A percentile compares a stretch with the other conserved stretches of the same genome.
These are phyloP conservation scores for Apodemus sylvaticus DNA, from an alignment of 2,113 vertebrate species.

Conservation along the genomic window DNA sequence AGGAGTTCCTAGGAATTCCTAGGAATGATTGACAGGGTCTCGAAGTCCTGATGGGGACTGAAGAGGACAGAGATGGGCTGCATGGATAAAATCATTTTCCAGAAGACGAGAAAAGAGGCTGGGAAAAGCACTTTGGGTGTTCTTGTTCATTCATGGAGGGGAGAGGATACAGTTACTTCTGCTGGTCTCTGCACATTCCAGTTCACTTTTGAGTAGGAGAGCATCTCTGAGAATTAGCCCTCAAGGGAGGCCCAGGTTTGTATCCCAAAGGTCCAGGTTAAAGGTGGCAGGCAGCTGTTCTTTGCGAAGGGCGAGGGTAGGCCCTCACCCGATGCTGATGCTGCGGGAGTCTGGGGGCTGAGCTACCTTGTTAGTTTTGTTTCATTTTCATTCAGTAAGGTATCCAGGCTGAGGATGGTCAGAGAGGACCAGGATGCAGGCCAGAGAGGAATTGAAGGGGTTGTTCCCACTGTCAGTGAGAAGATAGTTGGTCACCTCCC, in stretches of 20 bases:
- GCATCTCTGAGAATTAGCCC: conserved; percentile 5
- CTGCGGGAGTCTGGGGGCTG: conserved; percentile 58
- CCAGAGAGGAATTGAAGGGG: conserved; percentile 58
- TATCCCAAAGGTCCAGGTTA: neutral
- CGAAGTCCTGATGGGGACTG: conserved; percentile 36
- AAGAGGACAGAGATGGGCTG: neutral
- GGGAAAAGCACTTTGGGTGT: neutral
- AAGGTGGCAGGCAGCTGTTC: conserved; percentile 28
- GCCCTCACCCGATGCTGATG: neutral
- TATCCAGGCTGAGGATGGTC: conserved; percentile 42
- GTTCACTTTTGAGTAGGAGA: neutral
- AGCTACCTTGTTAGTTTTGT: neutral
- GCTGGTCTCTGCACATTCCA: fast-evolving
- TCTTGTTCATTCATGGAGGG: neutral
- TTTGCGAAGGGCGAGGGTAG: neutral
- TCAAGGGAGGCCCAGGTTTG: neutral
- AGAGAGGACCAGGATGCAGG: conserved; percentile 53
- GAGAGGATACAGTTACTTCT: neutral
- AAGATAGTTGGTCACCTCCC: conserved; percentile 74
- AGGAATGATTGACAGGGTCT: conserved; percentile 3
- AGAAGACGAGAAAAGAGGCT: neutral
- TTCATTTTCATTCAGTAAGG: conserved; percentile 72
- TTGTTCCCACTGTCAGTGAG: conserved; percentile 69
- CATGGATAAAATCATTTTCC: neutral
- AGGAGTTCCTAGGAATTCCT: conserved; percentile 54